phyloP scores from a whole-genome alignment of 1,140 invertebrate species.

The Leptonema lineaticorne region DNA sequence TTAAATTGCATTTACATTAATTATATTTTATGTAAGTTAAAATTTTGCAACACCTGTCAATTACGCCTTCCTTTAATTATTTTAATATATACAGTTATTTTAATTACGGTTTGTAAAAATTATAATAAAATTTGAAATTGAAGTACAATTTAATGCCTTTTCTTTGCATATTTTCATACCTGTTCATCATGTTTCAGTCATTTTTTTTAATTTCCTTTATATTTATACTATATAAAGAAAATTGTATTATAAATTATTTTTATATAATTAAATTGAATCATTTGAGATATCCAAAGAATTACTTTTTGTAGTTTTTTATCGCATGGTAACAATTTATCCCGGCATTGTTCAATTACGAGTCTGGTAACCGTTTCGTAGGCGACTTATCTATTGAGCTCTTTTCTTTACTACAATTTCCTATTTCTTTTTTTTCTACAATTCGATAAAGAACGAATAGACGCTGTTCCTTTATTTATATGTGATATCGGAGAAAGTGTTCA shows the following conservation, averaged over 20 bases:
- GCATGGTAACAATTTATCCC: constrained; percentile 33
- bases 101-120: no score
- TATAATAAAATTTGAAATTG: no score
- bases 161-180: no score
- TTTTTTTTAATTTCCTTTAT: no score
- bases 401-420: neutral
- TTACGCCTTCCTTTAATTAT: no score
- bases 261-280: constrained; percentile 3
- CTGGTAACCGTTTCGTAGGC: neutral
- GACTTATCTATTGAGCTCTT: constrained; percentile 3
- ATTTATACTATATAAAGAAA: no score
- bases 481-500: neutral
- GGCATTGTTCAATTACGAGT: constrained; percentile 37
- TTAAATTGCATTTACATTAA: no score
- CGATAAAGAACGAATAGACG: neutral
- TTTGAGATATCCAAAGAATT: constrained; percentile 3
- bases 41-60: no score
- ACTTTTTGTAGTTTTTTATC: constrained; percentile 5
- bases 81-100: no score
- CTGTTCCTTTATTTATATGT: constrained; percentile 5
- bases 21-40: no score
- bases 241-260: neutral
- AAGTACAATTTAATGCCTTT: no score
- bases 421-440: neutral
- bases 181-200: no score